Base-by-base conservation (phyloP, 2,888 invertebrate species). In the Anorthoa munda region DNA sequence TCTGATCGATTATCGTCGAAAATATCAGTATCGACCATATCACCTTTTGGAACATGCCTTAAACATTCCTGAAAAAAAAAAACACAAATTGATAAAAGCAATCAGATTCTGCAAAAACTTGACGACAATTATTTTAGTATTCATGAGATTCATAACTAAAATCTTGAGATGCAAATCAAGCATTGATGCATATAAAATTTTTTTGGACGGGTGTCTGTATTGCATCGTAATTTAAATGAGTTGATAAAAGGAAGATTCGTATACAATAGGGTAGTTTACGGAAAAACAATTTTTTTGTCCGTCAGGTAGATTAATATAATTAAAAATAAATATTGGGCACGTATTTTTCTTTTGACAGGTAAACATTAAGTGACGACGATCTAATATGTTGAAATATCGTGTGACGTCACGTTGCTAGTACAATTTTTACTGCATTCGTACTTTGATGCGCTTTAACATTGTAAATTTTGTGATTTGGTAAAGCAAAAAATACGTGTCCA, bases 1-100 rank as follows among this genome's bases (percentile, higher is more conserved):
- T 79, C 23, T 66, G n/a, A 58, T 64, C 55, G 31, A 81, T 59
- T 26, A 83, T 72, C 2, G 48, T 58, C 2, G 58, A 66, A 12
- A 81, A 21, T 60, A 66, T 31, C 13, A 72, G 18, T 15, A 75
- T 23, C 9, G 26, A 31, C 71, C 75, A 75, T 55, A 73, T 48
- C n/a, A 75, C 9, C 17, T 61, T 48, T 55, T 31, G 56, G 15
- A 59, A 39, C 81, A 82, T 81, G 58, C 9, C 69, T 31, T 15
- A 31, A 11, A 21, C 21, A 53, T 70, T 21, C 15, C 76, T 71
- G 64, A 18, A 79, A 79, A 17, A 48, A 4, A 56, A 63, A n/a
- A 63, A 0, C n/a, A n/a, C n/a, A 39, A 23, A 53, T 13, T 21
- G 21, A 18, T 13, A 23, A 61, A 61, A 59, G 2, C 12, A 45